These are phyloP conservation scores for Chlamydotis undulata DNA, from an alignment of 2,113 vertebrate species.

Conservation along the genomic window DNA sequence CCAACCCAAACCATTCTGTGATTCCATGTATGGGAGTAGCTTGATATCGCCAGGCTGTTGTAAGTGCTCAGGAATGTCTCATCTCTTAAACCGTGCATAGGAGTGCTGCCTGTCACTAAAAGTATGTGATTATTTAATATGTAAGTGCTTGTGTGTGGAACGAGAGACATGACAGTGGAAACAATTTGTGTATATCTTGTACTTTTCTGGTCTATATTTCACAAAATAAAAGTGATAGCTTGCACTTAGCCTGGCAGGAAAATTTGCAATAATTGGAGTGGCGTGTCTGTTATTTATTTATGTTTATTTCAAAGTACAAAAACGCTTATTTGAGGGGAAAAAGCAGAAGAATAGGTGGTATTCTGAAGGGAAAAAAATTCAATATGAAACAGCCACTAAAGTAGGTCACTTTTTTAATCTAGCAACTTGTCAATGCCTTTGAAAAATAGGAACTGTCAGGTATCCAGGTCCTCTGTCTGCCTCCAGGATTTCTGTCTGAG, in stretches of 20 bases:
- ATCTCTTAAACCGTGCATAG: not conserved
- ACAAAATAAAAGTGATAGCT: not conserved
- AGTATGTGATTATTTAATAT: not conserved
- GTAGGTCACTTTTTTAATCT: slow-evolving; percentile 1
- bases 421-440: not conserved
- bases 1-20: too few species aligned
- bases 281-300: not conserved
- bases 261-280: not conserved
- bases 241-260: not conserved
- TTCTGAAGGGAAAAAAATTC: not conserved
- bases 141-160: not conserved
- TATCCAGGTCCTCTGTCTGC: not conserved
- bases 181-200: accelerated
- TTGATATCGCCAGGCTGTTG: not conserved
- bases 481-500: not conserved
- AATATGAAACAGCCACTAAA: not conserved
- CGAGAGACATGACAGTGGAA: accelerated
- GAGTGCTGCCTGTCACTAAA: not conserved
- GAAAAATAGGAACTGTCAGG: not conserved
- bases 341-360: not conserved
- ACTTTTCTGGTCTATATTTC: not conserved
- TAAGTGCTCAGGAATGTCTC: not conserved
- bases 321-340: not conserved
- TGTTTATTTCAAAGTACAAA: not conserved
- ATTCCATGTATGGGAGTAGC: not conserved